Evolutionary conservation across 2,888 invertebrate genomes (phyloP), one percentile per base, ranked within the genome.

Genomic region (Parascotia fuliginaria): DNA sequence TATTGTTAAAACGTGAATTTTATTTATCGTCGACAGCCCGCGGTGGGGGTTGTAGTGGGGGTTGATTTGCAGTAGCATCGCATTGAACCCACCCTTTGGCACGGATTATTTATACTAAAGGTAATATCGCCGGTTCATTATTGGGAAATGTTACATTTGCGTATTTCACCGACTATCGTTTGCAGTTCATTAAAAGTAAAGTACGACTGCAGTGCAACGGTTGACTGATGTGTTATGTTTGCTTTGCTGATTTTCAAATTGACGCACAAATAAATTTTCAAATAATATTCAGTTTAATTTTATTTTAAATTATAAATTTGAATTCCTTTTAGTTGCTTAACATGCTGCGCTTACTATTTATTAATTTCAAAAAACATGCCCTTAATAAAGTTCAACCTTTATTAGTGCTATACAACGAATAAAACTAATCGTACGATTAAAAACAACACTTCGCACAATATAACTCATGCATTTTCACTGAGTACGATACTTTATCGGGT

Each of bases 1-100:
- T 92, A 92, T 92, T 92, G 91, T 91, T 92, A 91, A 92, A 91
- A 91, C 91, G 91, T 91, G 91, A 92, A 92, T 91, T 92, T 92
- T 92, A 91, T 91, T 91, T 92, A 92, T 91, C 81, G 89, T 78
- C 87, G 89, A 91, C 91, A 88, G 85, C 79, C 81, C 79, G 81
- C 81, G 85, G 83, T 77, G 70, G 77, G 70, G 66, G 81, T 79
- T 81, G 79, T 68, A 73, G 69, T 74, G 82, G 83, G 77, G 83
- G 84, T 81, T 89, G 91, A 91, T 92, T 91, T 92, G 91, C 90
- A 85, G 88, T 87, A 81, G 81, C 80, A 84, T 83, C 80, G 83
- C 83, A 87, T 89, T 89, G 91, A 88, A 83, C 70, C 89, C 89
- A 85, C 89, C 90, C 89, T 87, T 87, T 89, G 84, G 85, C 85